Base-by-base conservation (phyloP, 1,140 invertebrate genomes). In the Dolichoris vasculosae region DNA sequence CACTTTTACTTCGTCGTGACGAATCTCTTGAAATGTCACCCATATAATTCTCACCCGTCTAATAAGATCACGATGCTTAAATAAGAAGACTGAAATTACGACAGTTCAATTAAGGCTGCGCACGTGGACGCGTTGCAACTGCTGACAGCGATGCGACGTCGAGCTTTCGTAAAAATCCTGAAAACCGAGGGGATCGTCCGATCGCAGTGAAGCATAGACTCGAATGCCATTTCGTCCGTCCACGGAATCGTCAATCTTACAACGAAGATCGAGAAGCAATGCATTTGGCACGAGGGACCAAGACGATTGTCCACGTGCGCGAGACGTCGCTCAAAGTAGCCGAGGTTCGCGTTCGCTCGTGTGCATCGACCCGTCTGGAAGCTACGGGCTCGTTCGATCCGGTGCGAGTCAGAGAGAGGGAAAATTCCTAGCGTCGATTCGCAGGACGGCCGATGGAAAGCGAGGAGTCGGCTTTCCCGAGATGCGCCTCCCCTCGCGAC, bases 311-410 rank as follows among this genome's bases (percentile, higher is more conserved):
- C 6, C 80, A n/a, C 55, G 67, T 83, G 32, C 32, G 64, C n/a
- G n/a, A n/a, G n/a, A n/a, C n/a, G n/a, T n/a, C n/a, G n/a, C n/a
- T n/a, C n/a, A n/a, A n/a, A n/a, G n/a, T n/a, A n/a, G n/a, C n/a
- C 23, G 55, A 23, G 23, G 55, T 23, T 59, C 55, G 55, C 0
- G 64, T 35, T 67, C 64, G 64, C 30, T 88, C 88, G 87, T 90
- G 90, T 90, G 91, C 89, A 90, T 90, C 89, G 89, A 87, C 82
- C 88, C 82, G 87, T 85, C 90, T 87, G 88, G 89, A 91, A 91
- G 90, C 89, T 38, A 26, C 46, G 8, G 32, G 26, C 26, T 2
- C 0, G 0, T 46, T 43, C 38, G 8, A 15, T 35, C 38, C 2
- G 11, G 35, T 6, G n/a, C 67, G 32, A 64, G 63, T 26, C 13